Conservation (phyloP, 1,140 invertebrate genomes). For the Ylistrum balloti region DNA sequence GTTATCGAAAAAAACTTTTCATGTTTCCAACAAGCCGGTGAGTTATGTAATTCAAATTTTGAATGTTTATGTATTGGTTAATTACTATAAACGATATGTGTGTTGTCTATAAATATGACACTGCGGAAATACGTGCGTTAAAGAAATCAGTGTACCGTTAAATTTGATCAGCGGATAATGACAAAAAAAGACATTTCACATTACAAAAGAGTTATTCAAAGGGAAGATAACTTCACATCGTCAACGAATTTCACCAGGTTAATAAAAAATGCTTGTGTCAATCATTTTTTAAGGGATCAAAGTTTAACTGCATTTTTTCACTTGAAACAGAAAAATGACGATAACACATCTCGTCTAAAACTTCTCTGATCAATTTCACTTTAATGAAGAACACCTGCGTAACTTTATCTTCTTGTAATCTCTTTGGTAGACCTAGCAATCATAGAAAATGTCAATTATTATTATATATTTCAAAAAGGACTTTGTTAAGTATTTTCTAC, state of each 20-base stretch:
- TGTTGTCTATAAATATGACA: neutral
- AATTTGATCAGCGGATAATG: neutral
- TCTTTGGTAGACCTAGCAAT: neutral
- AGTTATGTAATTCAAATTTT: neutral
- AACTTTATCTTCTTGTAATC: neutral
- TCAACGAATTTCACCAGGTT: neutral
- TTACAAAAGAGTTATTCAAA: conserved; percentile 40
- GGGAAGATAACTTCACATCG: conserved; percentile 7
- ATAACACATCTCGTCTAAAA: neutral
- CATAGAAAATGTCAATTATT: conserved; percentile 4
- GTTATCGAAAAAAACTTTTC: no score
- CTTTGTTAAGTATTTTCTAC: neutral
- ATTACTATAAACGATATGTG: neutral
- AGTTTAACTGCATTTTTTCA: neutral
- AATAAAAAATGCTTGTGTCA: neutral
- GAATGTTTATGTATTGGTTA: neutral
- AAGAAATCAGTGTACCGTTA: conserved; percentile 8
- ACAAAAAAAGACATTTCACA: neutral
- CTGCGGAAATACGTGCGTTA: neutral
- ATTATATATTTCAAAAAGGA: conserved; percentile 1
- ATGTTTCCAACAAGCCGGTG: no score
- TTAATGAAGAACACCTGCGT: neutral
- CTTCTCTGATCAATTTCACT: neutral
- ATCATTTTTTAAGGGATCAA: neutral
- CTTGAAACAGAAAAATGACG: neutral